A percentile compares a stretch with the other conserved stretches of the same genome.
Evolutionary conservation across 2,888 invertebrate species (phyloP).

Genomic region (Metellina segmentata): DNA sequence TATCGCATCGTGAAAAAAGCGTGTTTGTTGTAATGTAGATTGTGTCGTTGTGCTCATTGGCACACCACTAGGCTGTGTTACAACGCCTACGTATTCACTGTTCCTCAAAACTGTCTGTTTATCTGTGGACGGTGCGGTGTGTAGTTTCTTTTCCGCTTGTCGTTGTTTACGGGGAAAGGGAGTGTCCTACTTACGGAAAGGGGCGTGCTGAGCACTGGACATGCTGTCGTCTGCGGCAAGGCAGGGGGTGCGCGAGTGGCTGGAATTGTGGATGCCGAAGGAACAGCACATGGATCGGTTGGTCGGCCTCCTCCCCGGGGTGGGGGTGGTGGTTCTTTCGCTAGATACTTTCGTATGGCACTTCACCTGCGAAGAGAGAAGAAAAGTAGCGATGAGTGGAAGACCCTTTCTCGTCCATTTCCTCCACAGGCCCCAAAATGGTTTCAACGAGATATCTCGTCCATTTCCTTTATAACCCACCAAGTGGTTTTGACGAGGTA

Average conservation of each 20-base stretch:
- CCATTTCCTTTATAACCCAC: too few species aligned
- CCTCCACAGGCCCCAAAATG: too few species aligned
- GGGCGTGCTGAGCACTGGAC: constrained; percentile 33
- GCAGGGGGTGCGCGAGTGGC: constrained; percentile 38
- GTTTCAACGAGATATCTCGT: too few species aligned
- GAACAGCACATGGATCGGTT: constrained; percentile 64
- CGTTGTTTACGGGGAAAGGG: background rate
- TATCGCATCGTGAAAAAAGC: too few species aligned
- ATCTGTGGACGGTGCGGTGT: too few species aligned
- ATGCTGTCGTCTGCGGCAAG: constrained; percentile 4
- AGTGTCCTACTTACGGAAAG: background rate
- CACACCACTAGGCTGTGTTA: too few species aligned
- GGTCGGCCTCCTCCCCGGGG: background rate
- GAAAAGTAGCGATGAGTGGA: background rate
- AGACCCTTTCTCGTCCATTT: too few species aligned
- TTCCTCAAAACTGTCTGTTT: background rate
- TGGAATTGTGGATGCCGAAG: constrained; percentile 56
- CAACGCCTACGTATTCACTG: too few species aligned
- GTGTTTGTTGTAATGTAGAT: too few species aligned
- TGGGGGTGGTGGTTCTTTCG: background rate
- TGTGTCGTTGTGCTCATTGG: too few species aligned
- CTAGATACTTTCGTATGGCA: background rate
- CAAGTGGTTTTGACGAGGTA: too few species aligned
- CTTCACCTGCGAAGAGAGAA: constrained; percentile 12
- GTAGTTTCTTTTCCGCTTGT: too few species aligned